Conservation (phyloP, 2,888 invertebrate species). For the Eupithecia inturbata region DNA sequence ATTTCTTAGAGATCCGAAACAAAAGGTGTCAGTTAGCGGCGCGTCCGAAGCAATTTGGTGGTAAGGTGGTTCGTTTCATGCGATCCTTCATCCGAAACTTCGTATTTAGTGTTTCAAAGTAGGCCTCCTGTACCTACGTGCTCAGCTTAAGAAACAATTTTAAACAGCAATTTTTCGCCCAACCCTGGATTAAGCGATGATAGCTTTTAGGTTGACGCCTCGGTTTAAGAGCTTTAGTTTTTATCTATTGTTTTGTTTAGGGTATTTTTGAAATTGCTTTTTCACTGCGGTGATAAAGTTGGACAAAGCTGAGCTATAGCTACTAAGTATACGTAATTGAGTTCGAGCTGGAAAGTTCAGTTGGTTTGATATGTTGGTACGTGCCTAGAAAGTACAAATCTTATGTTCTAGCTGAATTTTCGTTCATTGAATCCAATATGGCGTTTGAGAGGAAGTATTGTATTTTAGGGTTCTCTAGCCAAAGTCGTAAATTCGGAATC, state of each 20-base stretch:
- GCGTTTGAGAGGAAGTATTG: neutral
- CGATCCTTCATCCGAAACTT: neutral
- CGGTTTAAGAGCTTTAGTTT: constrained; percentile 29
- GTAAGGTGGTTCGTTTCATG: constrained; percentile 38
- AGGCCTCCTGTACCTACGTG: constrained; percentile 54
- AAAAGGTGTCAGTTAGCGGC: neutral
- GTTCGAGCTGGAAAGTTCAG: neutral
- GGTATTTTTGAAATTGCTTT: constrained; percentile 20
- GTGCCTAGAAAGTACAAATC: neutral
- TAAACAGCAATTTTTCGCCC: constrained; percentile 53
- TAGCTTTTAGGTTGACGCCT: constrained; percentile 40
- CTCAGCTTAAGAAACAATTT: constrained; percentile 55
- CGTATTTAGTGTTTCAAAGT: neutral
- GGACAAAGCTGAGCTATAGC: neutral
- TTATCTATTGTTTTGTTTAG: constrained; percentile 27
- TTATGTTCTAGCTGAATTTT: neutral
- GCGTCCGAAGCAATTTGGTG: neutral
- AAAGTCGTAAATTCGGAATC: neutral
- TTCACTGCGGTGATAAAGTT: neutral
- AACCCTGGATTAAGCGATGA: constrained; percentile 48
- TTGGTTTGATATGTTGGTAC: neutral
- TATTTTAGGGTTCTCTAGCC: neutral
- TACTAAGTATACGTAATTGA: neutral
- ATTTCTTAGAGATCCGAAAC: neutral
- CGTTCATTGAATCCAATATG: neutral